Evolutionary conservation across 2,888 invertebrate genomes (phyloP).

Genomic region (Bibio marci): DNA sequence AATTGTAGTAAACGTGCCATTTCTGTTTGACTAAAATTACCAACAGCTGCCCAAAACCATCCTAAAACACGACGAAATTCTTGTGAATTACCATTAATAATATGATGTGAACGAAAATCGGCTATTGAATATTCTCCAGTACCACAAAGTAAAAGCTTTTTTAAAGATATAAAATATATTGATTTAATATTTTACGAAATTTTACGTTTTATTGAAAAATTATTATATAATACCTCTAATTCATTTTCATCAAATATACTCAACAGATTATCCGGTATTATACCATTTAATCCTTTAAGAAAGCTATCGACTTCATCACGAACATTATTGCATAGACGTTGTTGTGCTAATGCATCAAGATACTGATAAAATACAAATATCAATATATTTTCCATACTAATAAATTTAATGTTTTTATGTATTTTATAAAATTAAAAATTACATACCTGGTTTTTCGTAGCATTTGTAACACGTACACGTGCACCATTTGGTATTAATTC

Average conservation of each 20-base stretch:
- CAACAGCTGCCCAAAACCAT: constrained; percentile 84
- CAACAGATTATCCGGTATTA: constrained; percentile 82
- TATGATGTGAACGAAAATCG: constrained; percentile 79
- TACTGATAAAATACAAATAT: constrained; percentile 30
- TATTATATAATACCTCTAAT: constrained; percentile 59
- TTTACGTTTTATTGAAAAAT: too few relatives aligned
- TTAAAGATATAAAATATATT: constrained; percentile 16
- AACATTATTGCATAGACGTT: constrained; percentile 64
- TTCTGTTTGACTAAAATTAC: constrained; percentile 79
- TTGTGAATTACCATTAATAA: constrained; percentile 61
- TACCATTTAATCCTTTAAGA: constrained; percentile 74
- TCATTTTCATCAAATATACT: constrained; percentile 95
- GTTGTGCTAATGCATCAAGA: constrained; percentile 77
- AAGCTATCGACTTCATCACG: constrained; percentile 76
- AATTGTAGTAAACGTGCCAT: constrained; percentile 86
- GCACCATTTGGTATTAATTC: constrained; percentile 75
- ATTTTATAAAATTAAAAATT: background rate
- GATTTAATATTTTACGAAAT: background rate
- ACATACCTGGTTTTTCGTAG: constrained; percentile 34
- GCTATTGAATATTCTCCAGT: constrained; percentile 81
- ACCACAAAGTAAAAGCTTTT: constrained; percentile 75
- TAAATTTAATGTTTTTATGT: background rate
- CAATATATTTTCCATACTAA: too few relatives aligned
- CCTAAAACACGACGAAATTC: constrained; percentile 72
- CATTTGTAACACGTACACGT: constrained; percentile 41